Evolutionary conservation across 1,140 invertebrate species (phyloP).

Genomic region (Drosophila pectinifera): DNA sequence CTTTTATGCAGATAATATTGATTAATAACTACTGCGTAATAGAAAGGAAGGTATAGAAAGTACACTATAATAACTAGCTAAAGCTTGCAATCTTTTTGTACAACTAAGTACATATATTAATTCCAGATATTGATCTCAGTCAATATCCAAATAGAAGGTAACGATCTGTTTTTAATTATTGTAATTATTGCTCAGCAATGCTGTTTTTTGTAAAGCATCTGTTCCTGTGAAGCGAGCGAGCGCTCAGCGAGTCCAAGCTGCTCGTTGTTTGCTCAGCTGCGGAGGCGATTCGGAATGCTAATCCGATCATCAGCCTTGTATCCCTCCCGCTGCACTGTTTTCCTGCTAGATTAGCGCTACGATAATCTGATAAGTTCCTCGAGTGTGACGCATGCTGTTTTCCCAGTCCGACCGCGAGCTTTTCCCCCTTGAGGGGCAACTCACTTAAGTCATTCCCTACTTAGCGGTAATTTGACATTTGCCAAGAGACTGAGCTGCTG

Average conservation of each 20-base stretch:
- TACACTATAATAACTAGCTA: no score
- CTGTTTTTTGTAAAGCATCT: background rate
- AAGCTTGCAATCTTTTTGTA: no score
- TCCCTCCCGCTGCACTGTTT: slow-evolving; percentile 6
- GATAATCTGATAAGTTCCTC: slow-evolving; percentile 47
- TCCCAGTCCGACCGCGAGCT: slow-evolving; percentile 10
- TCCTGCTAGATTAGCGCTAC: slow-evolving; percentile 21
- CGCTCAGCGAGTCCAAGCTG: background rate
- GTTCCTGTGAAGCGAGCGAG: background rate
- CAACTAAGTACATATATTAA: no score
- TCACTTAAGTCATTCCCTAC: slow-evolving; percentile 30
- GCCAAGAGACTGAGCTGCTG: background rate
- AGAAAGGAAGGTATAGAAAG: no score
- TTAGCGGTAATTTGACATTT: slow-evolving; percentile 43
- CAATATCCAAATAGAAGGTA: background rate
- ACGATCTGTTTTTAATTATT: background rate
- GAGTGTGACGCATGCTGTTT: slow-evolving; percentile 41
- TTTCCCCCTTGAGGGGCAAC: slow-evolving; percentile 27
- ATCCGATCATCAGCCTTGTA: background rate
- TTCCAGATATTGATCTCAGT: no score
- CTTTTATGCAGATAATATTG: no score
- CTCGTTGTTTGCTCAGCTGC: slow-evolving; percentile 54
- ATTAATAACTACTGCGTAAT: no score
- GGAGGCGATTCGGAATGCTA: slow-evolving; percentile 18
- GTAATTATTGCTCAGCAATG: background rate